phyloP scores from a whole-genome alignment of 2,888 invertebrate genomes.

The Tricholauxania praeusta region DNA sequence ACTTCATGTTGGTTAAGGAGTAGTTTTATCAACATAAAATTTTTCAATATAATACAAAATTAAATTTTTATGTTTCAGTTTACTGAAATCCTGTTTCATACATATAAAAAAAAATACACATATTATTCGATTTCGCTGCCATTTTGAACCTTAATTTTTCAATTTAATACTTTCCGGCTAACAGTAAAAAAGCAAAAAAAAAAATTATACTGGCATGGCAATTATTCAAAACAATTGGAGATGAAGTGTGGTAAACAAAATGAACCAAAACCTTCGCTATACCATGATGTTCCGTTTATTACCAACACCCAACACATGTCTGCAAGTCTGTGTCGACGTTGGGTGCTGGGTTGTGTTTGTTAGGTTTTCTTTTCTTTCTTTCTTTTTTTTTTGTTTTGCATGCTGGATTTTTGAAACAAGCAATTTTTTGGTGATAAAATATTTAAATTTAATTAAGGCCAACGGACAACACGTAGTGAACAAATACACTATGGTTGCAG shows the following conservation, averaged over 20 bases:
- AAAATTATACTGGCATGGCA: constrained; percentile 55
- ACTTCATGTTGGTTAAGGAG: too few species aligned
- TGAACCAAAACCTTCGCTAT: not conserved
- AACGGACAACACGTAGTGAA: constrained; percentile 56
- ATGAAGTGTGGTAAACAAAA: constrained; percentile 61
- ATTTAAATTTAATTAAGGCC: constrained; percentile 69
- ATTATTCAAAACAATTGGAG: constrained; percentile 67
- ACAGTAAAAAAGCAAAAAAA: constrained; percentile 7
- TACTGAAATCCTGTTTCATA: too few species aligned
- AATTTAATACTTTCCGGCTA: constrained; percentile 1
- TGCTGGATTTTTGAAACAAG: constrained; percentile 51
- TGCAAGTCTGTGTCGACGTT: too few species aligned
- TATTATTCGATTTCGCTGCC: constrained; percentile 1
- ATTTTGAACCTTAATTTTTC: constrained; percentile 28
- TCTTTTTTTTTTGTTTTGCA: too few species aligned
- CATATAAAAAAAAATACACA: too few species aligned
- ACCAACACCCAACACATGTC: constrained; percentile 17
- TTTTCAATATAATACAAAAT: too few species aligned
- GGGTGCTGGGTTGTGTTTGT: constrained; percentile 11
- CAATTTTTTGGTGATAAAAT: constrained; percentile 67
- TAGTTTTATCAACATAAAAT: too few species aligned
- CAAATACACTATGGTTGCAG: constrained; percentile 2
- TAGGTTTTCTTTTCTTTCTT: constrained; percentile 20
- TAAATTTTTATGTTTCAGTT: too few species aligned
- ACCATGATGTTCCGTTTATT: constrained; percentile 26